These are phyloP conservation scores for Solenodon paradoxus DNA, from an alignment of 2,113 vertebrate species.

Conservation along the genomic window DNA sequence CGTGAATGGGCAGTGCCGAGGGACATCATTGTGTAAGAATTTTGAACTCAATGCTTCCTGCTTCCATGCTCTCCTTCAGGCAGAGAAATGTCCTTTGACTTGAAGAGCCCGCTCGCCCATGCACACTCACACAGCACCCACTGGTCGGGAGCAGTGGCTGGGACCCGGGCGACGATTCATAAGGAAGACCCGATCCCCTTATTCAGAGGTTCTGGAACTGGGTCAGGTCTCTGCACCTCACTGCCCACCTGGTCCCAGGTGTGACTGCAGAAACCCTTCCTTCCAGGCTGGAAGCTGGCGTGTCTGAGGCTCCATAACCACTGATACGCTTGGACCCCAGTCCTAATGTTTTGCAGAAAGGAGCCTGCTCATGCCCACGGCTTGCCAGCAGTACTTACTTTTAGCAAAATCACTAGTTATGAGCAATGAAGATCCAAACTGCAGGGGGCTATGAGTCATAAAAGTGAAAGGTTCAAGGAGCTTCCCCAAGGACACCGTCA, in stretches of 20 bases:
- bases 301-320: not conserved
- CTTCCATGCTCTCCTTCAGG: not conserved
- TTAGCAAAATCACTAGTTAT: not conserved
- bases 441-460: not conserved
- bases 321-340: not conserved
- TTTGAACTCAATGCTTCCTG: not conserved
- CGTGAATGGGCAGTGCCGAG: accelerated
- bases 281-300: not conserved
- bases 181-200: no score
- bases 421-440: not conserved
- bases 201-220: not conserved
- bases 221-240: not conserved
- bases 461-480: not conserved
- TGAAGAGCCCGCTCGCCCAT: not conserved
- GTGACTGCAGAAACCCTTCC: not conserved
- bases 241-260: not conserved
- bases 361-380: not conserved
- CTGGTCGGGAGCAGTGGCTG: not conserved
- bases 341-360: not conserved
- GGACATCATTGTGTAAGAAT: not conserved
- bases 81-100: not conserved
- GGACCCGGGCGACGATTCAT: no score
- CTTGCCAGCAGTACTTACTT: not conserved
- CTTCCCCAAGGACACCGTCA: not conserved
- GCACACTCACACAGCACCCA: not conserved